These are phyloP conservation scores for Apocheima hispidaria DNA, from an alignment of 2,888 invertebrate species.

Conservation along the genomic window DNA sequence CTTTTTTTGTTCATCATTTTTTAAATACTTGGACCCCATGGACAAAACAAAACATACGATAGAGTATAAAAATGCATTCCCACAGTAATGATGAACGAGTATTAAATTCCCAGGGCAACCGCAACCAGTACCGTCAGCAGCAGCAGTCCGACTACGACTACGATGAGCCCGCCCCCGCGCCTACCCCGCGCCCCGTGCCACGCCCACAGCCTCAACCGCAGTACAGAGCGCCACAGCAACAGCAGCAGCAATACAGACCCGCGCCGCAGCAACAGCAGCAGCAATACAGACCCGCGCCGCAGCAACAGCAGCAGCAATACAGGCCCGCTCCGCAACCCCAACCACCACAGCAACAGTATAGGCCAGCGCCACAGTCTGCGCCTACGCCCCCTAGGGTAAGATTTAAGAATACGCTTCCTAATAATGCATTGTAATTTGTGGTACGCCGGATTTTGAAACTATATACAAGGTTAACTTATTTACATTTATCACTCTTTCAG, in stretches of 20 bases:
- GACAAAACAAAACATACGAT: no score
- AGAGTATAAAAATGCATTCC: no score
- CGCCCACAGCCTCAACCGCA: slow-evolving; percentile 59
- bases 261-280: slow-evolving; percentile 52
- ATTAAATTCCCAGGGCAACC: slow-evolving; percentile 60
- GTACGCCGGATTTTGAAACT: no score
- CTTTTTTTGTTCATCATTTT: no score
- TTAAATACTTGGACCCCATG: no score
- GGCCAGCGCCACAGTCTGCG: slow-evolving; percentile 56
- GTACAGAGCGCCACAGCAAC: slow-evolving; percentile 57
- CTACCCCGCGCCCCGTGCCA: slow-evolving; percentile 50
- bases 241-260: slow-evolving; percentile 53
- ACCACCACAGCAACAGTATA: slow-evolving; percentile 58
- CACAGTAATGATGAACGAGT: no score
- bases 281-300: slow-evolving; percentile 51
- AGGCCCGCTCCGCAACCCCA: slow-evolving; percentile 53
- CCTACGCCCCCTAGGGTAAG: slow-evolving; percentile 69
- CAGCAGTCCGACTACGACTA: slow-evolving; percentile 68
- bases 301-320: slow-evolving; percentile 58
- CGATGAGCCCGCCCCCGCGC: slow-evolving; percentile 63
- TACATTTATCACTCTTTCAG: no score
- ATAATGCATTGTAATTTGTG: no score
- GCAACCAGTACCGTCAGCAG: slow-evolving; percentile 64
- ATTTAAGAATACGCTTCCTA: no score
- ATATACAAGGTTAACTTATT: no score